Percentiles rank a stretch among this genome's conserved stretches.
Conservation (phyloP, 1,140 invertebrate genomes). For the Belonocnema kinseyi region DNA sequence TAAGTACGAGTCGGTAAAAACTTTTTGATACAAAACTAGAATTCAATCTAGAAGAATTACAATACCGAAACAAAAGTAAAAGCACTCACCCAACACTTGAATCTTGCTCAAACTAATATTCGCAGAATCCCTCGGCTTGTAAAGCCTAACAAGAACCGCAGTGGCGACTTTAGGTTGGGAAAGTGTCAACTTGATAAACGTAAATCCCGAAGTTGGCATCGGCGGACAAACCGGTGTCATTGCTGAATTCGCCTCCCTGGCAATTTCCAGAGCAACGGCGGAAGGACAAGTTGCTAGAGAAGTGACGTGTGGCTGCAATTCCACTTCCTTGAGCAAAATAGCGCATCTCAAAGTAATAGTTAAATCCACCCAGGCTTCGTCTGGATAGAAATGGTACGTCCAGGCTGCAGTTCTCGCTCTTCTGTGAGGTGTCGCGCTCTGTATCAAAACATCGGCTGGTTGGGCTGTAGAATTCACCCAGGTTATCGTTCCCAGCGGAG, state of each 20-base stretch:
- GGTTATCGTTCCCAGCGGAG: conserved; percentile 87
- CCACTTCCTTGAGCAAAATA: conserved; percentile 91
- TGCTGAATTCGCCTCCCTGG: conserved; percentile 77
- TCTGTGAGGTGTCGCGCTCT: conserved; percentile 83
- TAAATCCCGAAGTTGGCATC: conserved; percentile 88
- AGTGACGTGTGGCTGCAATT: conserved; percentile 90
- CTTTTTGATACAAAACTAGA: too few relatives aligned
- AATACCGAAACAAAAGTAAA: not conserved
- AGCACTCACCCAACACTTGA: conserved; percentile 81
- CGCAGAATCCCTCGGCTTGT: conserved; percentile 89
- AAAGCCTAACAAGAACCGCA: conserved; percentile 79
- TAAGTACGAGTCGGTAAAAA: too few relatives aligned
- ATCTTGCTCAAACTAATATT: conserved; percentile 93
- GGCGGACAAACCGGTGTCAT: conserved; percentile 83
- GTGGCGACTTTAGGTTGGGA: conserved; percentile 88
- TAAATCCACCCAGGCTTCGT: conserved; percentile 91
- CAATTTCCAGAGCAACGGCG: conserved; percentile 89
- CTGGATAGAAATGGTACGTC: conserved; percentile 95
- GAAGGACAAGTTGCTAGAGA: conserved; percentile 90
- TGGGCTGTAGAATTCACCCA: conserved; percentile 91
- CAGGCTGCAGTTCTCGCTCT: conserved; percentile 90
- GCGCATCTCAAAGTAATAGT: conserved; percentile 92
- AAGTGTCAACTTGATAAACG: conserved; percentile 88
- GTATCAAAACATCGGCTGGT: conserved; percentile 89
- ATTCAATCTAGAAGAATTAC: too few relatives aligned